These are phyloP conservation scores for Lepidostoma basale DNA, from an alignment of 1,140 invertebrate genomes.

Conservation along the genomic window DNA sequence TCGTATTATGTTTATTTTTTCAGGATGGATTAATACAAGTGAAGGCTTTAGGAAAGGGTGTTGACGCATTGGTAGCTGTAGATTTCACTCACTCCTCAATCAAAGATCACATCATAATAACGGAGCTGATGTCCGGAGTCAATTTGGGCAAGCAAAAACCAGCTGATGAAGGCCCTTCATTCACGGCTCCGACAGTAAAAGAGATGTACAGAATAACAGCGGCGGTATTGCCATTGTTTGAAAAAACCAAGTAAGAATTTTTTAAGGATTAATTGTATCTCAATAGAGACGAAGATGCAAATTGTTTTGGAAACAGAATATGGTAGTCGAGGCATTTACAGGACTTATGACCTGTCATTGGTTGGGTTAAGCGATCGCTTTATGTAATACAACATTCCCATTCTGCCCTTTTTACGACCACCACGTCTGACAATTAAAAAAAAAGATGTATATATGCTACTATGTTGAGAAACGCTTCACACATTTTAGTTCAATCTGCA, in stretches of 20 bases:
- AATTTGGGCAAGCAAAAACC: slow-evolving; percentile 30
- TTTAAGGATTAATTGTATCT: too few species aligned
- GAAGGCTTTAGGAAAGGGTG: slow-evolving; percentile 74
- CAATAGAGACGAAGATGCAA: too few species aligned
- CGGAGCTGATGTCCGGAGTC: background rate
- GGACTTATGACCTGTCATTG: too few species aligned
- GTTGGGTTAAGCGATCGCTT: too few species aligned
- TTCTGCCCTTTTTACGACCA: too few species aligned
- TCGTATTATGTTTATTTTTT: slow-evolving; percentile 32
- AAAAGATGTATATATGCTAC: too few species aligned
- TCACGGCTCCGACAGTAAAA: slow-evolving; percentile 62
- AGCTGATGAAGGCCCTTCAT: slow-evolving; percentile 47
- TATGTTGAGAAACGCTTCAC: too few species aligned
- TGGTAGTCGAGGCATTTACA: too few species aligned
- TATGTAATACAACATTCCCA: too few species aligned
- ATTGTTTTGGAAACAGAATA: too few species aligned
- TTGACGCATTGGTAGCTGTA: slow-evolving; percentile 70
- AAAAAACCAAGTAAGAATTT: slow-evolving; percentile 23
- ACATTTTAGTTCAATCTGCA: too few species aligned
- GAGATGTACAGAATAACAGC: slow-evolving; percentile 76
- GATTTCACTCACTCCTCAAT: slow-evolving; percentile 62
- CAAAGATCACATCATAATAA: slow-evolving; percentile 46
- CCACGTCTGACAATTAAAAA: too few species aligned
- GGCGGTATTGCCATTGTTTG: slow-evolving; percentile 69
- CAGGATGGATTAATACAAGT: slow-evolving; percentile 69